Base-by-base conservation (phyloP, 2,113 vertebrate species). In the Poeciliopsis turrubarensis region DNA sequence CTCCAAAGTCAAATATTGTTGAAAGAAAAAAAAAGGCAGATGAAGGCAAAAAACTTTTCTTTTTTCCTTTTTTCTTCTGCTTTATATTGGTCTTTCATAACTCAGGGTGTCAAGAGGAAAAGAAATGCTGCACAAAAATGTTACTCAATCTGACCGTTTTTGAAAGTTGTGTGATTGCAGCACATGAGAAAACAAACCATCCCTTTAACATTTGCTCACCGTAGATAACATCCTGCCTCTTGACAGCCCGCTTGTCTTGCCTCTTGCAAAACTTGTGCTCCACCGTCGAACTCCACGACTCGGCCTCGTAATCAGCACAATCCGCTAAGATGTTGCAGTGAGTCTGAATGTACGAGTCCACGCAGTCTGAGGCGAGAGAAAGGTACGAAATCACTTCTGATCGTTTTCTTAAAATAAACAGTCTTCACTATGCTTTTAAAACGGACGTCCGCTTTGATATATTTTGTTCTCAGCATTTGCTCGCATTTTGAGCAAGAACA, bases 211-310 rank as follows among this genome's bases (percentile, higher is more conserved):
- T 72, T 61, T 71, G 76, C 81, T 82, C n/a, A 99, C 98, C 98
- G 22, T 97, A 99, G 90, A 99, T 98, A 1, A 99, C 97, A 80
- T 99, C 97, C 89, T 99, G 98, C 65, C 97, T 94, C 89, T 97
- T 98, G 83, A 97, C 86, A 1, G 94, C 95, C 66, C 92, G 93
- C 67, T 97, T 98, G 77, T 97, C 96, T 87, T 97, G 97, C 87
- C 82, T 94, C 85, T 93, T 95, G 34, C 96, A 96, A 92, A 98
- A 99, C 1, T 88, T 57, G 13, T 96, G 93, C 67, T 98, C 97
- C 61, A 99, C 97, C 1, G 91, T 82, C 31, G 96, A 92, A 84
- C 96, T 98, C 98, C 98, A 99, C 0, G 98, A 98, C 85, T 98
- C 97, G 0, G 96, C 96, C 81, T 97, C 96, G 80, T 96, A 96